These are phyloP conservation scores for Heteronetta atricapilla DNA, from an alignment of 2,113 vertebrate genomes.

Conservation along the genomic window DNA sequence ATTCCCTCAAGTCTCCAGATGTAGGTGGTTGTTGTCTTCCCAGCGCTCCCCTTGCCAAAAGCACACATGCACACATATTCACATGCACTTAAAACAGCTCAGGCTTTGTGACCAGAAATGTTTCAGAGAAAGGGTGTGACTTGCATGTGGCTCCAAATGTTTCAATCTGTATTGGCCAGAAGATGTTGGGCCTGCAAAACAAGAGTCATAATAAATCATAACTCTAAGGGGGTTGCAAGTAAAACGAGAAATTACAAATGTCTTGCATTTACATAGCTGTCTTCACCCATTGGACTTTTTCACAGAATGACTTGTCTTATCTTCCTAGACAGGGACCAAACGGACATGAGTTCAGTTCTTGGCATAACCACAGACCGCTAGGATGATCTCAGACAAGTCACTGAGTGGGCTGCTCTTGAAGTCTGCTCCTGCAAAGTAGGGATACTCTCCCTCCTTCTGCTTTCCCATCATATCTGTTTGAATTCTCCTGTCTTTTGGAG, in stretches of 20 bases:
- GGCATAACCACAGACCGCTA: neutral
- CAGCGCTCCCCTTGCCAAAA: neutral
- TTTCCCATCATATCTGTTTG: neutral
- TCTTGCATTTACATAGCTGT: neutral
- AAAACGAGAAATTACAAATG: neutral
- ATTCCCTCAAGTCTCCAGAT: neutral
- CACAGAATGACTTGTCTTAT: conserved; percentile 17
- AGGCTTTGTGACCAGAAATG: neutral
- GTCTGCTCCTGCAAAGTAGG: neutral
- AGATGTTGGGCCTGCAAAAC: neutral
- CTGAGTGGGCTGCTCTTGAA: neutral
- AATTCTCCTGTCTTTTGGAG: accelerated
- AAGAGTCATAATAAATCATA: neutral
- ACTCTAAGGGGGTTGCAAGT: neutral
- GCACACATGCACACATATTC: neutral
- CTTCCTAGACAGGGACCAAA: neutral
- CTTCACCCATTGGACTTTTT: neutral
- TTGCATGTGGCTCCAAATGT: neutral
- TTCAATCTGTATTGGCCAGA: neutral
- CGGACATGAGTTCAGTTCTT: conserved; percentile 54
- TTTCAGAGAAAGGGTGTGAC: neutral
- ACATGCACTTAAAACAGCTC: neutral
- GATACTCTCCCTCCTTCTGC: neutral
- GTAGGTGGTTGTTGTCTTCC: neutral
- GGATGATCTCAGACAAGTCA: neutral